A percentile compares a stretch with the other conserved stretches of the same genome.
Conservation (phyloP, 2,888 invertebrate species). For the Rhyacophila evoluta region DNA sequence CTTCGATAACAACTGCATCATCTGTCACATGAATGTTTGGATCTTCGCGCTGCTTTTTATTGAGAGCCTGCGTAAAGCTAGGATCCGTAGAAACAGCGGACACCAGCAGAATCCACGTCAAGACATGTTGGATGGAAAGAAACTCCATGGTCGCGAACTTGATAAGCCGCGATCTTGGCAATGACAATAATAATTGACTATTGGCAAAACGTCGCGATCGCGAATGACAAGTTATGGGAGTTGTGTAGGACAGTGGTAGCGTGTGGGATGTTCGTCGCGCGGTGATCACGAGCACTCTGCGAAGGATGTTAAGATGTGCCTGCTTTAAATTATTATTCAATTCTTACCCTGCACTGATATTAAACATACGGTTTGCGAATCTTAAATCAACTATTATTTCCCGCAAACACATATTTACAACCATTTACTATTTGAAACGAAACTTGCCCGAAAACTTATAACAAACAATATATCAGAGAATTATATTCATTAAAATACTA, state of each 20-base stretch:
- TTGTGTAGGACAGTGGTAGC: not conserved
- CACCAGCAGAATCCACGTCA: not conserved
- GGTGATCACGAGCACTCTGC: slow-evolving; percentile 2
- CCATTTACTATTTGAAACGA: too few species aligned
- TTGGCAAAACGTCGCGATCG: not conserved
- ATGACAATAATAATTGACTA: not conserved
- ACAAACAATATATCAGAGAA: too few species aligned
- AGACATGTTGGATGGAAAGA: not conserved
- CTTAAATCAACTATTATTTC: not conserved
- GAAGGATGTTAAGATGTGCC: slow-evolving; percentile 7
- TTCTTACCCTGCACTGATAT: slow-evolving; percentile 5
- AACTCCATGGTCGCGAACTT: not conserved
- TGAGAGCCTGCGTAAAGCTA: slow-evolving; percentile 25
- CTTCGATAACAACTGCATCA: slow-evolving; percentile 68
- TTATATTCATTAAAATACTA: too few species aligned
- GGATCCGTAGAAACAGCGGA: slow-evolving; percentile 15
- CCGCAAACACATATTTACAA: too few species aligned
- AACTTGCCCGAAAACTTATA: too few species aligned
- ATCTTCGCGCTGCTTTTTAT: slow-evolving; percentile 43
- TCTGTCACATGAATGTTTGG: slow-evolving; percentile 58
- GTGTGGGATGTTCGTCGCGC: not conserved
- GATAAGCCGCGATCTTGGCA: not conserved
- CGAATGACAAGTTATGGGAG: not conserved
- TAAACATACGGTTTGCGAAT: not conserved
- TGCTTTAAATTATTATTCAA: slow-evolving; percentile 11